phyloP scores from a whole-genome alignment of 2,113 vertebrate species.

The Laticauda laticaudata region DNA sequence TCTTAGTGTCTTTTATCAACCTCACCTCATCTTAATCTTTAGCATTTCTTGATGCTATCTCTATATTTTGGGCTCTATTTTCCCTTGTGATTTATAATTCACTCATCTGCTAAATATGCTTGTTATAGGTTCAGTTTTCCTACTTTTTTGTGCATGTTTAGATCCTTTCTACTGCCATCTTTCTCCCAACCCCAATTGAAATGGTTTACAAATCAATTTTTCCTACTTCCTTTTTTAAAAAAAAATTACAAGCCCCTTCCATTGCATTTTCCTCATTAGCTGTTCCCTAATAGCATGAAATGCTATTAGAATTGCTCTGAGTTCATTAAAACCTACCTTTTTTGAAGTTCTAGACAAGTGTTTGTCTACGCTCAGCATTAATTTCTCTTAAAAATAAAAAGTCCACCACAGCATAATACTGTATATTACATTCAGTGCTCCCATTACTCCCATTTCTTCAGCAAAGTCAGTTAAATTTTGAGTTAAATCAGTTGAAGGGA shows the following conservation, averaged over 20 bases:
- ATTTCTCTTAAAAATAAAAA: not conserved
- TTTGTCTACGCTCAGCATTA: not conserved
- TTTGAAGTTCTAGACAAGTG: not conserved
- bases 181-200: not conserved
- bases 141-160: not conserved
- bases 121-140: not conserved
- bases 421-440: not conserved
- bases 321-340: not conserved
- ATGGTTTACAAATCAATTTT: not conserved
- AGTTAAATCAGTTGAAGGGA: not conserved
- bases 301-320: not conserved
- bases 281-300: not conserved
- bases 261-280: not conserved
- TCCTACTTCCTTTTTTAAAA: not conserved
- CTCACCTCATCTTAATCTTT: not conserved
- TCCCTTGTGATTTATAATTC: not conserved
- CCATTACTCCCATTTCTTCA: not conserved
- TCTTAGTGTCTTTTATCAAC: not conserved
- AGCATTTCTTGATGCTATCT: not conserved
- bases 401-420: not conserved
- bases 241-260: not conserved
- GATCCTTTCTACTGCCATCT: not conserved
- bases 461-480: not conserved
- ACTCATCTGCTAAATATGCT: not conserved
- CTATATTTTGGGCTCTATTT: not conserved